Base-by-base conservation (phyloP, 2,113 vertebrate species). In the Cinclus cinclus region DNA sequence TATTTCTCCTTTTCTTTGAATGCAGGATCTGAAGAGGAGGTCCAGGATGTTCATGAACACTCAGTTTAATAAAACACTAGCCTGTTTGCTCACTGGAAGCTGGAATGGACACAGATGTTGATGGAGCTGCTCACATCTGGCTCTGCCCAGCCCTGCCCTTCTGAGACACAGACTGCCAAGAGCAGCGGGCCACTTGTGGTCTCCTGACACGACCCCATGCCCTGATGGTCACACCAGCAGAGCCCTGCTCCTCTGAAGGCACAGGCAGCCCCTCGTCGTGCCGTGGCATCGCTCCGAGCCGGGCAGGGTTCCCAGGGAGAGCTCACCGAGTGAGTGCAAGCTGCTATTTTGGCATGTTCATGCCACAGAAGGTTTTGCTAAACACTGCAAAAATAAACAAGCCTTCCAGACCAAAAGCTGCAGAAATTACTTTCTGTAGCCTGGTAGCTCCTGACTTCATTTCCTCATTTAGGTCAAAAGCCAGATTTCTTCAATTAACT, bases 11-110 rank as follows among this genome's bases (percentile, higher is more conserved):
- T 88, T 84, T 55, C 86, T 97, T 65, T 97, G 71, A 96, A 90
- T 83, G 10, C 98, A 99, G 99, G 98, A 97, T 98, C 98, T 87
- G 98, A 99, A 96, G 99, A 99, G 94, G 99, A 99, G 96, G 97
- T 98, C 49, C 99, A 98, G 84, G 97, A 97, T 74, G 98, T 98
- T 97, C 99, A 95, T 95, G 98, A 99, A 96, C 98, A 98, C 95
- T 97, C 98, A 47, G 97, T 98, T 97, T 98, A 97, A 98, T 95
- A 50, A 74, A 95, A 81, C 37, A 46, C 74, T 78, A 89, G 55
- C 64, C 62, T 49, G 28, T 78, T 73, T 44, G 62, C 89, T 73
- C 22, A 80, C 97, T 97, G 96, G 97, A 97, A 98, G 98, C 97
- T 97, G 97, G 93, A 97, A 95, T 70, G 96, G 98, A 98, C 96